These are phyloP conservation scores for Callyntrura sp. DNA, from an alignment of 2,888 invertebrate species.

Conservation along the genomic window DNA sequence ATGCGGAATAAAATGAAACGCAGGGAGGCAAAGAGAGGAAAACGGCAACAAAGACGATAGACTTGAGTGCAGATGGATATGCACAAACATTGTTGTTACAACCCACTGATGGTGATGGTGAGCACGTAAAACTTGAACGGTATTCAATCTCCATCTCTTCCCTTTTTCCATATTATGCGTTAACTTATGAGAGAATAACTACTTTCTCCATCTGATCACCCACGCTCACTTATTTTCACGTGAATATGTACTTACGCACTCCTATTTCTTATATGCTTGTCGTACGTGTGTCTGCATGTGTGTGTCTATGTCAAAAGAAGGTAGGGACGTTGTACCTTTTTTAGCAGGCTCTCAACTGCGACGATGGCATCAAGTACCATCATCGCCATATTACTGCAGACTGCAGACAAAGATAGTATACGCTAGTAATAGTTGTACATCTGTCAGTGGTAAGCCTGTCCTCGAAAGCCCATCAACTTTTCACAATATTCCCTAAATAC, in stretches of 20 bases:
- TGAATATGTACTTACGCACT: background rate
- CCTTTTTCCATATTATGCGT: constrained; percentile 70
- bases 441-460: constrained; percentile 75
- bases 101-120: background rate
- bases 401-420: constrained; percentile 22
- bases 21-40: background rate
- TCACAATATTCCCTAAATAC: constrained; percentile 84
- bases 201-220: constrained; percentile 57
- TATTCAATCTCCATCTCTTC: constrained; percentile 73
- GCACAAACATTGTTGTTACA: constrained; percentile 9
- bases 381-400: background rate
- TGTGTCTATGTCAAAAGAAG: background rate
- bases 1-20: constrained; percentile 22
- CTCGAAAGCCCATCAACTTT: constrained; percentile 82
- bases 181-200: constrained; percentile 61
- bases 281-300: background rate
- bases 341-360: background rate
- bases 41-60: constrained; percentile 37
- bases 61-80: constrained; percentile 30
- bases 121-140: constrained; percentile 54
- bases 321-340: background rate
- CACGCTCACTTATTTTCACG: background rate
- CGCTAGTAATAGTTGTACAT: constrained; percentile 40
- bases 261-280: background rate
- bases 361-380: constrained; percentile 27